Evolutionary conservation across 2,113 vertebrate species (phyloP).

Genomic region (Hirundichthys speculiger): DNA sequence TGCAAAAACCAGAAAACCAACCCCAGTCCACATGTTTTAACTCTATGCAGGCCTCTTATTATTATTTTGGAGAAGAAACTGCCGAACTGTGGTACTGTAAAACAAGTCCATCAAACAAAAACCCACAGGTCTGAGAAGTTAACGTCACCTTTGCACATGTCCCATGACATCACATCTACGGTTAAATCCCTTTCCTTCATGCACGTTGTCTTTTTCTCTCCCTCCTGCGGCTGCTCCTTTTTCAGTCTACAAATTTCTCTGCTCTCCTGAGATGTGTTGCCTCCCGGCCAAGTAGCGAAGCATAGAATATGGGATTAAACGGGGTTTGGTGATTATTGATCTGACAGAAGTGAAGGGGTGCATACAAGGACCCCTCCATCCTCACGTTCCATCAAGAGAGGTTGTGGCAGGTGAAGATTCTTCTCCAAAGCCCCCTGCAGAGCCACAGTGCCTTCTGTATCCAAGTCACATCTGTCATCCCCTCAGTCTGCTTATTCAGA

Average conservation of each 20-base stretch:
- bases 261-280: slow-evolving; percentile 21
- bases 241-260: slow-evolving; percentile 23
- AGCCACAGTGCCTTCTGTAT: slow-evolving; percentile 85
- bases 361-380: slow-evolving; percentile 47
- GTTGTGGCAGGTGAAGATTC: slow-evolving; percentile 31
- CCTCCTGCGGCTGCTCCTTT: not conserved
- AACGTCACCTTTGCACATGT: slow-evolving; percentile 50
- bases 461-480: slow-evolving; percentile 64
- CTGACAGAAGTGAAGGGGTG: slow-evolving; percentile 32
- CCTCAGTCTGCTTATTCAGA: slow-evolving; percentile 2
- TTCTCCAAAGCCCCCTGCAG: slow-evolving; percentile 60
- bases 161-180: slow-evolving; percentile 33
- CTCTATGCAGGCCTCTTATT: slow-evolving; percentile 76
- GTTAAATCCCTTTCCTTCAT: slow-evolving; percentile 7
- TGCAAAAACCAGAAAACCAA: slow-evolving; percentile 48
- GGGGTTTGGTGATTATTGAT: slow-evolving; percentile 20
- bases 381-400: slow-evolving; percentile 35
- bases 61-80: slow-evolving; percentile 33
- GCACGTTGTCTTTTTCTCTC: slow-evolving; percentile 4
- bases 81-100: slow-evolving; percentile 28
- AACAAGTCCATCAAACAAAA: slow-evolving; percentile 3
- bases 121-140: slow-evolving; percentile 9
- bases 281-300: slow-evolving; percentile 35
- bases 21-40: slow-evolving; percentile 57
- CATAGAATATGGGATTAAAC: slow-evolving; percentile 23